phyloP scores from a whole-genome alignment of 2,113 vertebrate species.

The Damaliscus lunatus region DNA sequence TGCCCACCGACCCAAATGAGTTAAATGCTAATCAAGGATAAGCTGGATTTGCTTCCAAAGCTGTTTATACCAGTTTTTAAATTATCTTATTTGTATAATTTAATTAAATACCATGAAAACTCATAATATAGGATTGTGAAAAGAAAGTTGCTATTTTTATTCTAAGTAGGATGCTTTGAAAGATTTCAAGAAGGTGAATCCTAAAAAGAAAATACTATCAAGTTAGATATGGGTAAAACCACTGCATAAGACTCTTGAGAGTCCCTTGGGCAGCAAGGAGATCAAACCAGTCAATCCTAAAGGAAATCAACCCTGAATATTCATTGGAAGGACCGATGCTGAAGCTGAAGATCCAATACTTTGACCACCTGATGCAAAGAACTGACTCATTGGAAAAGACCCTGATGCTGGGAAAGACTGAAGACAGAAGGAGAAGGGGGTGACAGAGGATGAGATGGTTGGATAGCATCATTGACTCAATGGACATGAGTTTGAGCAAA shows the following conservation, averaged over 20 bases:
- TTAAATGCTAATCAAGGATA: neutral
- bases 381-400: neutral
- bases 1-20: neutral
- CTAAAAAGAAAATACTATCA: constrained; percentile 20
- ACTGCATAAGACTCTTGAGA: neutral
- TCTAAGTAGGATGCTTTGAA: neutral
- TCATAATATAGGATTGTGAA: neutral
- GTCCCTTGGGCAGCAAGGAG: neutral
- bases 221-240: neutral
- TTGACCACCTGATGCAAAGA: neutral
- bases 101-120: neutral
- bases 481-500: neutral
- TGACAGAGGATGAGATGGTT: neutral
- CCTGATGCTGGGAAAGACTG: neutral
- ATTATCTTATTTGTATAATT: neutral
- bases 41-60: neutral
- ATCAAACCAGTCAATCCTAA: neutral
- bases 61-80: neutral
- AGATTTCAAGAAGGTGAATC: neutral
- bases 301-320: neutral
- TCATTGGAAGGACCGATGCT: neutral
- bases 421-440: neutral
- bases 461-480: neutral
- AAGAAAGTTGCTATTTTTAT: neutral
- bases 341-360: neutral